These are phyloP conservation scores for Scarus forsteni DNA, from an alignment of 2,797 vertebrate genomes.

Conservation along the genomic window DNA sequence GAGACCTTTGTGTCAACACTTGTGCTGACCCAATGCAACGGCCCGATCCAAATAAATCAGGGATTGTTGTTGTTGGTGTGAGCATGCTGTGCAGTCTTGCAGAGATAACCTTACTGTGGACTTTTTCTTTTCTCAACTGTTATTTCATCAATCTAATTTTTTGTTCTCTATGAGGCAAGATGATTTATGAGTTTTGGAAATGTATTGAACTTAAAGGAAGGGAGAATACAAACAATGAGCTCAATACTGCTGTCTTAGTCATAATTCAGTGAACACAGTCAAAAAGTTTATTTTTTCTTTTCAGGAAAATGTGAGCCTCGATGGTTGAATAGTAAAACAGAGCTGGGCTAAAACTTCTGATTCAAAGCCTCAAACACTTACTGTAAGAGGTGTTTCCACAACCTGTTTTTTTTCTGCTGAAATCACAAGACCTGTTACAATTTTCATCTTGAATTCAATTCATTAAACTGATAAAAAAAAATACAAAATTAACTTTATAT, in stretches of 20 bases:
- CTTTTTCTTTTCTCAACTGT: slow-evolving; percentile 1
- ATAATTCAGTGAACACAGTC: background rate
- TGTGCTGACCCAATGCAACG: background rate
- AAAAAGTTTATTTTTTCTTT: background rate
- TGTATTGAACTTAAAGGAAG: background rate
- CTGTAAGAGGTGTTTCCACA: no score
- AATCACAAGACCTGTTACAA: no score
- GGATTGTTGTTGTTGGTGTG: background rate
- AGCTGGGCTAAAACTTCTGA: no score
- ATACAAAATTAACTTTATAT: no score
- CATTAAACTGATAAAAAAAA: no score
- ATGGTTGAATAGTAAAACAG: no score
- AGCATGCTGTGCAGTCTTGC: background rate
- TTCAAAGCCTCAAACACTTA: no score
- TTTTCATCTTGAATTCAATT: no score
- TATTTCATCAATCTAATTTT: slow-evolving; percentile 14
- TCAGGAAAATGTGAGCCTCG: background rate
- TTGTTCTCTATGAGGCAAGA: background rate
- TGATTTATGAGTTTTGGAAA: background rate
- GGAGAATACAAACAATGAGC: background rate
- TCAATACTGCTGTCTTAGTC: background rate
- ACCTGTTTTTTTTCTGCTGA: no score
- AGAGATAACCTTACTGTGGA: background rate
- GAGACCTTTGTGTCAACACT: background rate
- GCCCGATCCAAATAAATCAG: background rate